These are phyloP conservation scores for Otocyon megalotis DNA, from an alignment of 2,113 vertebrate genomes.

Conservation along the genomic window DNA sequence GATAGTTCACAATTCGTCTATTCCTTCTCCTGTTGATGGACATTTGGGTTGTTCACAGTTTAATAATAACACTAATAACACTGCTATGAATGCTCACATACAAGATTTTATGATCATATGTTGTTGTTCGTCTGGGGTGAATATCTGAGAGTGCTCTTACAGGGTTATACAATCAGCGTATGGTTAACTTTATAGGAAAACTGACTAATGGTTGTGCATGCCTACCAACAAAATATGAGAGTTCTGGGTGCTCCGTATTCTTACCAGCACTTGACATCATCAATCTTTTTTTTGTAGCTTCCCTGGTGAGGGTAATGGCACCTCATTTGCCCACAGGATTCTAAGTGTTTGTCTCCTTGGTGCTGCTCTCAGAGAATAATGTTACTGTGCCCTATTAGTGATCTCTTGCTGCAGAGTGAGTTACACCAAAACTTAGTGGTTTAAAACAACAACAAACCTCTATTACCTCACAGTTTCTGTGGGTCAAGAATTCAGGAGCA, in stretches of 20 bases:
- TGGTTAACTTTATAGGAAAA: slow-evolving; percentile 35
- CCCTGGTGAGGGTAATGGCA: not conserved
- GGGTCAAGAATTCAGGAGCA: not conserved
- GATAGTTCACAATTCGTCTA: not conserved
- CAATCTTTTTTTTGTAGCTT: not conserved
- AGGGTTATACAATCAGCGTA: not conserved
- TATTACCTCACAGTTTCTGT: not conserved
- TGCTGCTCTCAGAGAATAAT: not conserved
- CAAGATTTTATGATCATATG: not conserved
- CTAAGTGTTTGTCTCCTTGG: not conserved
- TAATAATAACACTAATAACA: not conserved
- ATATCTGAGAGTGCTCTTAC: not conserved
- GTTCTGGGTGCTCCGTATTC: slow-evolving; percentile 20
- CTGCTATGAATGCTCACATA: not conserved
- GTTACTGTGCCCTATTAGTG: not conserved
- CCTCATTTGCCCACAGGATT: slow-evolving; percentile 7
- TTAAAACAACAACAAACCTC: slow-evolving; percentile 12
- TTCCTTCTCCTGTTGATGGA: not conserved
- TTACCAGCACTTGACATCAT: not conserved
- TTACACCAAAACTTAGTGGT: not conserved
- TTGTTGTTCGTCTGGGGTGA: not conserved
- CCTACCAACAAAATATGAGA: not conserved
- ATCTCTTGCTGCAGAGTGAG: not conserved
- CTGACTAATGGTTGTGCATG: not conserved
- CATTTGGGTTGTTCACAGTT: not conserved